Percentiles rank a stretch among this genome's conserved stretches.
Conservation (phyloP, 2,113 vertebrate species). For the Brachypodius melanocephalos region DNA sequence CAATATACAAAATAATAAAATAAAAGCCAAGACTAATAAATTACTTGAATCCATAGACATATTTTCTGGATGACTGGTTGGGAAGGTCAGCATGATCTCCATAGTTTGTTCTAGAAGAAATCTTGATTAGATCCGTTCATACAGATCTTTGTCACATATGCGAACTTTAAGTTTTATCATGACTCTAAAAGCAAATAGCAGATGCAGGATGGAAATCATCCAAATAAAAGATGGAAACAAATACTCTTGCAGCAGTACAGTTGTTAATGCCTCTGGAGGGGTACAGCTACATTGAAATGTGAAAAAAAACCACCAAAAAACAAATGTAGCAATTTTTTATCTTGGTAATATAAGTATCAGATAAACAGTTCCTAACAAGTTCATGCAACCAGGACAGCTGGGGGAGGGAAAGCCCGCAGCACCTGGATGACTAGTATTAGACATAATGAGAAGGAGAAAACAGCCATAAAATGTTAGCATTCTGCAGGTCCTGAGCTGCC, state of each 20-base stretch:
- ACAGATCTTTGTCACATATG: constrained; percentile 49
- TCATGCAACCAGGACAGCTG: background rate
- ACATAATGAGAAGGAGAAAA: constrained; percentile 19
- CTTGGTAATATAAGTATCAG: background rate
- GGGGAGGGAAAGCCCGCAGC: background rate
- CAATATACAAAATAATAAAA: constrained; percentile 4
- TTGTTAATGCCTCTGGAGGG: background rate
- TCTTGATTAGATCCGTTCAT: background rate
- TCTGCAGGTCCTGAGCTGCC: constrained; percentile 42
- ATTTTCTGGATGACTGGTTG: constrained; percentile 12
- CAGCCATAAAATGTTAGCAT: background rate
- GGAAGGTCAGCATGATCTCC: background rate
- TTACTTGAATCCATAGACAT: constrained; percentile 16
- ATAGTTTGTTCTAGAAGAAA: constrained; percentile 46
- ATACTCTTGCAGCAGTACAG: background rate
- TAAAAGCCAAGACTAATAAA: constrained; percentile 49
- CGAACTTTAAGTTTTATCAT: constrained; percentile 4
- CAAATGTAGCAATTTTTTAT: background rate
- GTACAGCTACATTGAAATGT: background rate
- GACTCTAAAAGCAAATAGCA: constrained; percentile 12
- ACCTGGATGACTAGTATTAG: constrained; percentile 23
- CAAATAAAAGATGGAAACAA: constrained; percentile 57
- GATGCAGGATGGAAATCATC: constrained; percentile 21
- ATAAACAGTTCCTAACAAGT: background rate
- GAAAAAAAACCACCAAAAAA: background rate